A percentile compares a stretch with the other conserved stretches of the same genome.
Evolutionary conservation across 1,140 invertebrate genomes (phyloP).

Genomic region (Ips typographus): DNA sequence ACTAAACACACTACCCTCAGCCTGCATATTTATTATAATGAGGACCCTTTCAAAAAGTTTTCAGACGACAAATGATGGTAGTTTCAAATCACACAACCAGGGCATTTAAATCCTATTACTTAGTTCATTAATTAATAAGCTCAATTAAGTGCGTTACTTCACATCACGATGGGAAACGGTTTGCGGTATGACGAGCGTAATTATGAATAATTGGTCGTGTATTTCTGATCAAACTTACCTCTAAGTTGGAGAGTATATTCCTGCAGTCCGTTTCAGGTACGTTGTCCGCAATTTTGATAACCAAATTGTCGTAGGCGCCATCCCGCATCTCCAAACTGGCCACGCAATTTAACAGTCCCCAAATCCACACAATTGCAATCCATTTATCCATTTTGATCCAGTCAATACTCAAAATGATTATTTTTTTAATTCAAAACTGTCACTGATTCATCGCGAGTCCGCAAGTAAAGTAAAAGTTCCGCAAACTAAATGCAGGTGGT

Average conservation of each 20-base stretch:
- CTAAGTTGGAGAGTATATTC: conserved; percentile 48
- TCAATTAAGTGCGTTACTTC: no score
- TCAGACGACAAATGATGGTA: no score
- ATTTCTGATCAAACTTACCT: conserved; percentile 43
- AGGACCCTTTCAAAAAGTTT: no score
- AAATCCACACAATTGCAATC: conserved; percentile 1
- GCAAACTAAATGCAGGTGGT: background rate
- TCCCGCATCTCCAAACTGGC: conserved; percentile 44
- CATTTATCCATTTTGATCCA: background rate
- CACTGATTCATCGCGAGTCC: background rate
- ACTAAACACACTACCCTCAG: no score
- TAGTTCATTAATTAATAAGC: no score
- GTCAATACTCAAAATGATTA: background rate
- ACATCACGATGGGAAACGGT: no score
- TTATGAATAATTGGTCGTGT: no score
- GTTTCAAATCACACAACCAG: no score
- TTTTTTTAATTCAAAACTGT: background rate
- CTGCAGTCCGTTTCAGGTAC: conserved; percentile 49
- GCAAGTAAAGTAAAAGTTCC: conserved; percentile 7
- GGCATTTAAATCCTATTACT: no score
- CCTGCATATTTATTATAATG: no score
- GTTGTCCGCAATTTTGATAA: conserved; percentile 48
- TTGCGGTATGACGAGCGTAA: no score
- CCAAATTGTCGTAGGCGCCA: conserved; percentile 51
- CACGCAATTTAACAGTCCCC: conserved; percentile 16